Evolutionary conservation across 2,797 vertebrate species (phyloP).

Genomic region (Acanthurus leucopareius): DNA sequence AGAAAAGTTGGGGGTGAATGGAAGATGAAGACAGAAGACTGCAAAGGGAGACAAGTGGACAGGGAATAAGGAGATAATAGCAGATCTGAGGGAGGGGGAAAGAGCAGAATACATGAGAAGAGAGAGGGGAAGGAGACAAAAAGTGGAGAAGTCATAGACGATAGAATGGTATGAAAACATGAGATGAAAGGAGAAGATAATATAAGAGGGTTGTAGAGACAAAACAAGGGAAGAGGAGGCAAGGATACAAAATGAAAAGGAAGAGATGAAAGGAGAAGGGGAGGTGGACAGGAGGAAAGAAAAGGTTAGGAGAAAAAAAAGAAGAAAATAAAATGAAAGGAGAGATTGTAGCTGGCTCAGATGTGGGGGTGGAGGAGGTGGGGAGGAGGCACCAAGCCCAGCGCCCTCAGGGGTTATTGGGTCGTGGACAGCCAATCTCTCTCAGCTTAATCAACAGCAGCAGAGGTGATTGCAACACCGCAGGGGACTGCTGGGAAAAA

Average conservation of each 20-base stretch:
- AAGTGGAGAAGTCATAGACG: background rate
- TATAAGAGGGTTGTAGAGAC: background rate
- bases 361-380: conserved; percentile 15
- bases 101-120: background rate
- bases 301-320: conserved; percentile 17
- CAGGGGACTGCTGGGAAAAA: conserved; percentile 74
- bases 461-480: conserved; percentile 79
- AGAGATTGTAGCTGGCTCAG: conserved; percentile 68
- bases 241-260: background rate
- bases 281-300: conserved; percentile 12
- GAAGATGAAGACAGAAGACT: too few relatives aligned
- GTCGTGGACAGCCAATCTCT: conserved; percentile 86
- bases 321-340: conserved; percentile 58
- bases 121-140: background rate
- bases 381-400: conserved; percentile 28
- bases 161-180: conserved; percentile 9
- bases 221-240: conserved; percentile 1
- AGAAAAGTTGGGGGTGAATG: too few relatives aligned
- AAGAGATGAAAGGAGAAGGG: conserved; percentile 20
- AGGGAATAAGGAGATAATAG: background rate
- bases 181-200: conserved; percentile 16
- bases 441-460: conserved; percentile 86
- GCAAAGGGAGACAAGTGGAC: background rate
- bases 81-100: conserved; percentile 9
- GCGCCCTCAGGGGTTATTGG: conserved; percentile 81